Base-by-base conservation (phyloP, 2,888 invertebrate species). In the Drosophila suboccidentalis region DNA sequence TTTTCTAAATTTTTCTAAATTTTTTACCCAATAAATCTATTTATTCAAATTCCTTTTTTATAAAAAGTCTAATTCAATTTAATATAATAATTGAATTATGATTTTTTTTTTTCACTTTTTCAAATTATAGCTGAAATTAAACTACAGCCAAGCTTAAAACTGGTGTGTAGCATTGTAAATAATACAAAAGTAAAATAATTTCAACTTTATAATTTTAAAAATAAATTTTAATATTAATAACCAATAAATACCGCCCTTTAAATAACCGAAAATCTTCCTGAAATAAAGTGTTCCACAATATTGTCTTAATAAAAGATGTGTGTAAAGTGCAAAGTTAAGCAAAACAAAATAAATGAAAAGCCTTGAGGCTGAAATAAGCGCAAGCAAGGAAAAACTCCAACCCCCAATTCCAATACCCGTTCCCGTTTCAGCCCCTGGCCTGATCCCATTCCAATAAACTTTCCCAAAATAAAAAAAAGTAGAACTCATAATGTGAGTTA, bases 401-500 rank as follows among this genome's bases (percentile, higher is more conserved):
- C 36, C 15, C 15, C 47, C 47, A 49, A 4, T 22, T 19, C 26
- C 46, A 43, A 19, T 11, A n/a, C 11, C 13, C 29, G 32, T 15
- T 19, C 11, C 13, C 29, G 10, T 17, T 54, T 41, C 29, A 53
- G 50, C 50, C 36, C 19, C 50, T 32, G 41, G 22, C 36, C 39
- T 26, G 10, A 32, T 3, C 4, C 34, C 60, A 29, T 13, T 19
- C 58, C n/a, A 11, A 39, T n/a, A n/a, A n/a, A n/a, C n/a, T n/a
- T n/a, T 13, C 22, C 58, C n/a, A 11, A 39, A 39, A 43, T 4
- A n/a, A 15, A 19, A n/a, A 46, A 3, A 41, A 8, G 1, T 26
- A 22, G 67, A 80, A 87, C 87, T 90, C 84, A 87, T 89, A 90
- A 87, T 74, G 65, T 72, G 66, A 89, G 84, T 90, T 90, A 78